Evolutionary conservation across 2,113 vertebrate genomes (phyloP).

Genomic region (Brachypodius melanocephalos): DNA sequence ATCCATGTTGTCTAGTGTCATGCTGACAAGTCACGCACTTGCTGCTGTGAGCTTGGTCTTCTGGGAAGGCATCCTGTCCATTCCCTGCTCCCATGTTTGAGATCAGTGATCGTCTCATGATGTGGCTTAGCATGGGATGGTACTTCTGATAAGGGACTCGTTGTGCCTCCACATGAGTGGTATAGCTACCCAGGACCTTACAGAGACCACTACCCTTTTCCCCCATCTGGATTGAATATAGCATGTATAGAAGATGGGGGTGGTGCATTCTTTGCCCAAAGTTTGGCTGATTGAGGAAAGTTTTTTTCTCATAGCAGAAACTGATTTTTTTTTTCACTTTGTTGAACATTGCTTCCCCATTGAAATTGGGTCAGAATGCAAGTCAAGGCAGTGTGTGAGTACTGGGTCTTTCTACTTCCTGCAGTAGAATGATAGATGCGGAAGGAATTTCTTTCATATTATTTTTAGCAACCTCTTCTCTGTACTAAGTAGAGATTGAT

Average conservation of each 20-base stretch:
- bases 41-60: neutral
- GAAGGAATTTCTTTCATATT: neutral
- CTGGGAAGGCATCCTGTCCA: neutral
- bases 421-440: neutral
- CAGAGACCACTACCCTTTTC: neutral
- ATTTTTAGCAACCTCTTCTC: conserved; percentile 2
- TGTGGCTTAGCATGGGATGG: neutral
- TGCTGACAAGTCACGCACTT: neutral
- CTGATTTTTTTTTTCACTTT: neutral
- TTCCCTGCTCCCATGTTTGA: neutral
- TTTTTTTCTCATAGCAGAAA: neutral
- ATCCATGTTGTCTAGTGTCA: fast-evolving
- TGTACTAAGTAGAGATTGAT: neutral
- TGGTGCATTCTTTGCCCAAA: neutral
- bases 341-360: neutral
- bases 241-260: fast-evolving
- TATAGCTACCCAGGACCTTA: neutral
- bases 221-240: neutral
- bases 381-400: neutral
- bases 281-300: neutral
- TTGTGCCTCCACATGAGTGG: neutral
- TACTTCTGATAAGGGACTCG: neutral
- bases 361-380: neutral
- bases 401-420: neutral
- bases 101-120: neutral